These are phyloP conservation scores for Drosophila mojavensis DNA, from an alignment of 1,140 invertebrate genomes.

Conservation along the genomic window DNA sequence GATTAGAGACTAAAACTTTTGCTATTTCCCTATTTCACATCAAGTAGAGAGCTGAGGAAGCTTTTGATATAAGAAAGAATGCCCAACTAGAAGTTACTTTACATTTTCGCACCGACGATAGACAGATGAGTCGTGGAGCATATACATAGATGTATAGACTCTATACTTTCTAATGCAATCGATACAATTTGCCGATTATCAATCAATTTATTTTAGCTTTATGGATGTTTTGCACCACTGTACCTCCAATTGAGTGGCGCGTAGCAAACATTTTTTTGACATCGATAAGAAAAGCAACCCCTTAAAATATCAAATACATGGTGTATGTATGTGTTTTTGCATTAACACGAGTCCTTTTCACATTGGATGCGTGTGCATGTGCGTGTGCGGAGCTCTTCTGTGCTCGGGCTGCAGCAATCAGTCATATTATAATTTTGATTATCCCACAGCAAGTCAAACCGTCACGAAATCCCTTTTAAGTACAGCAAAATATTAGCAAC, in stretches of 20 bases:
- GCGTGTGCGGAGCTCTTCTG: constrained; percentile 37
- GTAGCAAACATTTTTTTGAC: background rate
- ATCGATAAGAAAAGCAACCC: constrained; percentile 29
- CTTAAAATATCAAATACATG: constrained; percentile 20
- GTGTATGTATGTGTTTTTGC: constrained; percentile 40
- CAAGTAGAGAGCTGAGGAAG: too few relatives aligned
- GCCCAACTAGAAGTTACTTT: too few relatives aligned
- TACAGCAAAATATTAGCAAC: constrained; percentile 52
- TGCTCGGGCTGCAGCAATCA: constrained; percentile 60
- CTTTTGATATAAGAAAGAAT: too few relatives aligned
- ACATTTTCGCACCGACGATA: too few relatives aligned
- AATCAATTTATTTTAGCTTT: background rate
- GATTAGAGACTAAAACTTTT: too few relatives aligned
- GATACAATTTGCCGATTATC: background rate
- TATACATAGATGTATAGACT: too few relatives aligned
- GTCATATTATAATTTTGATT: constrained; percentile 82
- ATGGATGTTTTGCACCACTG: constrained; percentile 3
- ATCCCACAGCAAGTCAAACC: constrained; percentile 71
- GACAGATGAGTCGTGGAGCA: too few relatives aligned
- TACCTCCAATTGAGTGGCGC: background rate
- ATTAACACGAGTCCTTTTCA: constrained; percentile 39
- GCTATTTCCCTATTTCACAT: too few relatives aligned
- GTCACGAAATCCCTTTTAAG: constrained; percentile 71
- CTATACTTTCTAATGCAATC: background rate
- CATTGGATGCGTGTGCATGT: constrained; percentile 48